phyloP scores from a whole-genome alignment of 1,140 invertebrate species.

The Nasonia giraulti region DNA sequence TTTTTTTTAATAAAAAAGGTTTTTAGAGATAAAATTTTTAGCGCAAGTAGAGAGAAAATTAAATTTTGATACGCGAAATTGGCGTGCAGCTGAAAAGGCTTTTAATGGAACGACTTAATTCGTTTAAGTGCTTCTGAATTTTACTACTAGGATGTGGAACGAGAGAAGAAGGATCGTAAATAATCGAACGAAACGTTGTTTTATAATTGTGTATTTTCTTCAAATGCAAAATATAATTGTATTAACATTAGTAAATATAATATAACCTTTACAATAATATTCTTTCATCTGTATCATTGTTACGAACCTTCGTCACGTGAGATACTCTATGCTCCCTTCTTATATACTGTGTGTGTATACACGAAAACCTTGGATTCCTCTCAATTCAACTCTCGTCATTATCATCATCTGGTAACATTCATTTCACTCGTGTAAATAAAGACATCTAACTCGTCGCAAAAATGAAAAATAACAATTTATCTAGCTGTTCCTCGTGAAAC shows the following conservation, averaged over 20 bases:
- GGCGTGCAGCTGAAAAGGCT: too few relatives aligned
- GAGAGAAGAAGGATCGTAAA: neutral
- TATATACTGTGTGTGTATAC: neutral
- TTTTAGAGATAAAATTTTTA: too few relatives aligned
- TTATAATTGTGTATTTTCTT: slow-evolving; percentile 49
- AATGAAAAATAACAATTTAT: neutral
- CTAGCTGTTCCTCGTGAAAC: too few relatives aligned
- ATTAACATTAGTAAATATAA: slow-evolving; percentile 51
- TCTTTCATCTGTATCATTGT: slow-evolving; percentile 37
- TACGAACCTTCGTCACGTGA: slow-evolving; percentile 8
- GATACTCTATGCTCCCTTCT: neutral
- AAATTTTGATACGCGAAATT: too few relatives aligned
- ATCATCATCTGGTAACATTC: slow-evolving; percentile 9
- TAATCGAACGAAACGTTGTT: slow-evolving; percentile 25
- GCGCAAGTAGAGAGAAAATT: too few relatives aligned
- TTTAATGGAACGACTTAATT: too few relatives aligned
- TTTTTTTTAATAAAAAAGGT: too few relatives aligned
- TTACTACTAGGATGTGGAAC: neutral
- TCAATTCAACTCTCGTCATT: neutral
- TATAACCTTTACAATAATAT: slow-evolving; percentile 46
- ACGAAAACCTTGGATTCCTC: neutral
- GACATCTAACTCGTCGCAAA: neutral
- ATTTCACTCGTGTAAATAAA: neutral
- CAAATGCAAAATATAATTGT: slow-evolving; percentile 53
- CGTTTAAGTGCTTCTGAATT: too few relatives aligned